Evolutionary conservation across 2,113 vertebrate species (phyloP), one percentile per base, ranked within the genome.

Genomic region (Mirza zaza): DNA sequence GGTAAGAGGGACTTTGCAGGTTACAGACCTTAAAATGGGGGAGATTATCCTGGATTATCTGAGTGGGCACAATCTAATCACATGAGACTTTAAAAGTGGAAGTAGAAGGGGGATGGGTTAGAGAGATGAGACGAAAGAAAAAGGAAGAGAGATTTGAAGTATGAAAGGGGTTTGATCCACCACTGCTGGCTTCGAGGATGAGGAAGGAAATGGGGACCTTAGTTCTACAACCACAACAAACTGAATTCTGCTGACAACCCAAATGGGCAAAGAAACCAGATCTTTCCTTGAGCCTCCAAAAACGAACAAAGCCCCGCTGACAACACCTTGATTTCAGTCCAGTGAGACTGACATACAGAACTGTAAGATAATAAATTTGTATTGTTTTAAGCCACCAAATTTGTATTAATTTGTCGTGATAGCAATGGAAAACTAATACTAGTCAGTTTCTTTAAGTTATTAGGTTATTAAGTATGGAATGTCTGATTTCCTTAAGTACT

Each of bases 191-290:
- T 87, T 89, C 63, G 48, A 79, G 89, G 93, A 95, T 50, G 84
- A 94, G 59, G 96, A 97, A 97, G 92, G 94, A 96, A 98, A 61
- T 42, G 50, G 63, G n/a, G 11, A 87, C 15, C n/a, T 96, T 65
- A 79, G 65, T 85, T 32, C 65, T 80, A 84, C 3, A 61, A 67
- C n/a, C 61, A 70, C 52, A 7, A 32, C 45, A 52, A 48, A 32
- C 76, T 70, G 73, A 77, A n/a, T 57, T 82, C 82, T 79, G 67
- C 80, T 61, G 76, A 25, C 50, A 55, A 18, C 45, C 6, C 50
- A 27, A 90, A 73, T 29, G 14, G 85, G 27, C 45, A 42, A 85
- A 73, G 52, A 55, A 71, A 23, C 1, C 1, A 14, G 1, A 8
- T 17, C 21, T 76, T 70, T 21, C 23, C 45, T 45, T 48, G 34